Conservation (phyloP, 1,140 invertebrate genomes). For the Penaeus chinensis region DNA sequence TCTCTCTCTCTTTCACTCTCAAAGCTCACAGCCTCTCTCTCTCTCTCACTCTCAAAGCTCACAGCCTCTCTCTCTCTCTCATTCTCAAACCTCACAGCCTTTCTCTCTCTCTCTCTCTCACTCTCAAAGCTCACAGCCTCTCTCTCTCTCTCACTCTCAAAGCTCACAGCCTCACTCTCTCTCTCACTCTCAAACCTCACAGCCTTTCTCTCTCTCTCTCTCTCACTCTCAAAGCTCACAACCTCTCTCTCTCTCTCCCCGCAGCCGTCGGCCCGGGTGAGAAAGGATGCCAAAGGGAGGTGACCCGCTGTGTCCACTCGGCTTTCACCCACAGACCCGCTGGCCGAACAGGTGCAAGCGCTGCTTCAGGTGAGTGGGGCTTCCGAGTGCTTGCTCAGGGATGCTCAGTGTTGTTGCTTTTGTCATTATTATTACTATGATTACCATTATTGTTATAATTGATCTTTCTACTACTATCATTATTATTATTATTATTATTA, state of each 20-base stretch:
- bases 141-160: too few relatives aligned
- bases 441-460: too few relatives aligned
- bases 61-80: too few relatives aligned
- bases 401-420: not conserved
- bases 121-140: too few relatives aligned
- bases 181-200: not conserved
- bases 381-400: not conserved
- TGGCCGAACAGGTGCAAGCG: slow-evolving; percentile 93
- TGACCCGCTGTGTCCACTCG: slow-evolving; percentile 88
- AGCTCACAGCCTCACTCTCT: too few relatives aligned
- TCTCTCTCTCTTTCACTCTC: too few relatives aligned
- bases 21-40: too few relatives aligned
- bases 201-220: not conserved
- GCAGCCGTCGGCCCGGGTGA: slow-evolving; percentile 21
- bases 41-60: too few relatives aligned
- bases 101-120: too few relatives aligned
- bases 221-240: not conserved
- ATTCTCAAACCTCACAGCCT: too few relatives aligned
- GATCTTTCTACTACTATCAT: too few relatives aligned
- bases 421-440: not conserved
- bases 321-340: slow-evolving; percentile 93
- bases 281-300: slow-evolving; percentile 60
- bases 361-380: slow-evolving; percentile 80
- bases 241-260: not conserved
- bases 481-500: too few relatives aligned